Base-by-base conservation (phyloP, 2,113 vertebrate species). In the Platichthys flesus region DNA sequence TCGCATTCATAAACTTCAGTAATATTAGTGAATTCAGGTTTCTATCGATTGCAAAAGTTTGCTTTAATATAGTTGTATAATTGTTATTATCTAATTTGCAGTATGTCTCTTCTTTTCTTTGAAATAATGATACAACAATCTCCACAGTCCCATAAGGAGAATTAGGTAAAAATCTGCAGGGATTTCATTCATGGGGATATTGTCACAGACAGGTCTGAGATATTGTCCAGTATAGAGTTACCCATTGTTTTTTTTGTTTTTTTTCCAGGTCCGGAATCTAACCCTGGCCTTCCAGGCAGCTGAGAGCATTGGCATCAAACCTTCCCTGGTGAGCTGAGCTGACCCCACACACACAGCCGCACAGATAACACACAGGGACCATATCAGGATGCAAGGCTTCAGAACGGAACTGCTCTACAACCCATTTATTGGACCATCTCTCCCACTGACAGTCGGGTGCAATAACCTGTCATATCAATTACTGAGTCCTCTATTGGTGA, bases 231-330 rank as follows among this genome's bases (percentile, higher is more conserved):
- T 74, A 5, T 23, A 52, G 15, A n/a, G 54, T 72, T 65, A 31
- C 31, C 31, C 5, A 31, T 14, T 37, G 23, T 63, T 49, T 74
- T 92, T 86, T 16, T 74, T 92, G 85, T 74, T 92, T 85, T 86
- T 81, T 26, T 86, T 65, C 71, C 93, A 99, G 97, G 96, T 97
- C 83, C 95, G 95, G 79, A 99, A 99, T 93, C 95, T 99, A 83
- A 95, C 96, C 65, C 87, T 99, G 89, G 97, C 97, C 45, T 99
- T 99, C 92, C 96, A 98, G 92, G 97, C 97, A 4, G 97, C 97
- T 0, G 97, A 98, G 93, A 99, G 97, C 72, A 93, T 99, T 24
- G 98, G 97, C 85, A 98, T 99, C 93, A 98, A 96, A 90, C 92
- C 98, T 63, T 97, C 97, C 74, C 93, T 99, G 96, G 98, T 99